Evolutionary conservation across 2,113 vertebrate species (phyloP), one percentile per base, ranked within the genome.

Genomic region (Silurus asotus): DNA sequence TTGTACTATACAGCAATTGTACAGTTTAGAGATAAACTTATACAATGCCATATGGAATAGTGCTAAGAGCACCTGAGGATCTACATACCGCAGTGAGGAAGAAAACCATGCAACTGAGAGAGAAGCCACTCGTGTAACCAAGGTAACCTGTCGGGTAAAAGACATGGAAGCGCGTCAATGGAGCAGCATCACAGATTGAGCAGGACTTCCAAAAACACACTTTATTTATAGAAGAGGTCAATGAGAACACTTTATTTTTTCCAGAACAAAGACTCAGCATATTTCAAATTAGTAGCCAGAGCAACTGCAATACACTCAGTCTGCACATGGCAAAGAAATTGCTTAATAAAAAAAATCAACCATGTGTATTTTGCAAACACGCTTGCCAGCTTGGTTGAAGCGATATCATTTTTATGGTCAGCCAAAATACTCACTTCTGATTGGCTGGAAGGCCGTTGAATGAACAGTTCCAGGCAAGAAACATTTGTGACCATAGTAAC

Each of bases 41-140:
- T 28, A 64, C 6, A 6, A 64, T 6, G 11, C 58, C 10, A n/a
- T 76, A 53, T 53, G 14, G 25, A 76, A 15, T 19, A 70, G 7
- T 28, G 1, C 19, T 11, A 8, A 80, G 28, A 45, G 28, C 4
- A 11, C 37, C 55, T 13, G 37, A 17, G 25, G 20, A 55, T 64
- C 23, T 62, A 82, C 74, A 65, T 84, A 99, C 98, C 28, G 96
- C 96, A 81, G 93, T 92, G 83, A 99, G 96, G 91, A 99, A 99
- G 95, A 99, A 99, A 88, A 96, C 96, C 98, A 99, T 99, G 91
- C 98, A 99, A 94, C 97, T 96, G 90, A 99, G 97, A 8, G 98
- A 99, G 94, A 99, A 99, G 37, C 98, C 98, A 0, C 98, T 99
- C 92, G 97, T 93, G 5, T 99, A 99, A 80, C 98, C 98, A 0